phyloP scores from a whole-genome alignment of 2,113 vertebrate species.

The Montifringilla adamsi region DNA sequence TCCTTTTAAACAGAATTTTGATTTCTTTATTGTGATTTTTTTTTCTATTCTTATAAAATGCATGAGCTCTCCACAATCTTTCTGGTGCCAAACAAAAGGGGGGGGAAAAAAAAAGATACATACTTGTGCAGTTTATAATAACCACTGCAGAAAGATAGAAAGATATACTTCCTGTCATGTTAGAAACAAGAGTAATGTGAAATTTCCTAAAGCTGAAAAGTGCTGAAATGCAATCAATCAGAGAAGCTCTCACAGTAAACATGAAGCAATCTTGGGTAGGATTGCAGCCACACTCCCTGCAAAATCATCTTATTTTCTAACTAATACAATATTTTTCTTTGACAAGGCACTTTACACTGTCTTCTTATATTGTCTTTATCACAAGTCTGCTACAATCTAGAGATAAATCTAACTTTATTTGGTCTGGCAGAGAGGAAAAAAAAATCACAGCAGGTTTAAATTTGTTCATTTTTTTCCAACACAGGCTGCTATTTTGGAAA shows the following conservation, averaged over 20 bases:
- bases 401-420: neutral
- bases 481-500: slow-evolving; percentile 19
- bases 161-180: neutral
- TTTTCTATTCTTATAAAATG: neutral
- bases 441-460: neutral
- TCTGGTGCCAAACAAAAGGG: neutral
- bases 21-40: neutral
- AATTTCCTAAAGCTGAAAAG: neutral
- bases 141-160: neutral
- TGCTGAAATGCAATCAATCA: neutral
- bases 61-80: neutral
- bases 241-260: neutral
- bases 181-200: neutral
- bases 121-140: neutral
- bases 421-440: neutral
- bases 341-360: neutral
- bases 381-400: neutral
- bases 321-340: neutral
- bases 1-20: neutral
- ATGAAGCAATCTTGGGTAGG: neutral
- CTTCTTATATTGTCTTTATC: neutral
- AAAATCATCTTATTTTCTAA: slow-evolving; percentile 1
- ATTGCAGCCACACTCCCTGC: neutral
- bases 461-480: slow-evolving; percentile 16
- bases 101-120: neutral